Base-by-base conservation (phyloP, 2,797 vertebrate species). In the Sparus aurata region DNA sequence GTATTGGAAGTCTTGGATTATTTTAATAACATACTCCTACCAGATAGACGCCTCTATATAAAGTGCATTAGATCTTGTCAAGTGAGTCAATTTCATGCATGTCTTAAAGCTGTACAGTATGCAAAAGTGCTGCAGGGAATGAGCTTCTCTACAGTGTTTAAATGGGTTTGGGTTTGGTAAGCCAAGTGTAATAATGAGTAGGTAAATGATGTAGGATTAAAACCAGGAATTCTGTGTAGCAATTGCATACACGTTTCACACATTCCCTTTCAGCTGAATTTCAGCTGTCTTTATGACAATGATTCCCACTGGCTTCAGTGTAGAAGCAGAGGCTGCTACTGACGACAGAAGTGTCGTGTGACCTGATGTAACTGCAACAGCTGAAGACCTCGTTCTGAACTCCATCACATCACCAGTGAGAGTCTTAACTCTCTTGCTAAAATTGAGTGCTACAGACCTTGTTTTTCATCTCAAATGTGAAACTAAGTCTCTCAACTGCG, bases 11-110 rank as follows among this genome's bases (percentile, higher is more conserved):
- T 27, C 27, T 27, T 27, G 71, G 25, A 79, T 85, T 84, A 83
- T 85, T 74, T 69, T 23, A 75, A 16, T 60, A 79, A 75, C 27
- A 75, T 74, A 69, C 55, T 57, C 64, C 65, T 68, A 58, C 23
- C 49, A 72, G 27, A 79, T 75, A 49, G 45, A 83, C 74, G 20
- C 25, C 15, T 52, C 22, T 67, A 12, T 66, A 18, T 60, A 57
- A 30, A 66, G 20, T 25, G 38, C 22, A 49, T 81, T 74, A 30
- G 60, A 73, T 63, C 7, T 53, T 65, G n/a, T 57, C 71, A 64
- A 66, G 27, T 55, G 34, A 78, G 49, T 69, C 20, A 43, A 22
- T 60, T 73, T 55, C 22, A 63, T 45, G 34, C 72, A 12, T 38
- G 55, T 79, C 43, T 60, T 61, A 60, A 54, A 75, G 61, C 12